These are phyloP conservation scores for Camponotus vicinus DNA, from an alignment of 1,140 invertebrate species.

Conservation along the genomic window DNA sequence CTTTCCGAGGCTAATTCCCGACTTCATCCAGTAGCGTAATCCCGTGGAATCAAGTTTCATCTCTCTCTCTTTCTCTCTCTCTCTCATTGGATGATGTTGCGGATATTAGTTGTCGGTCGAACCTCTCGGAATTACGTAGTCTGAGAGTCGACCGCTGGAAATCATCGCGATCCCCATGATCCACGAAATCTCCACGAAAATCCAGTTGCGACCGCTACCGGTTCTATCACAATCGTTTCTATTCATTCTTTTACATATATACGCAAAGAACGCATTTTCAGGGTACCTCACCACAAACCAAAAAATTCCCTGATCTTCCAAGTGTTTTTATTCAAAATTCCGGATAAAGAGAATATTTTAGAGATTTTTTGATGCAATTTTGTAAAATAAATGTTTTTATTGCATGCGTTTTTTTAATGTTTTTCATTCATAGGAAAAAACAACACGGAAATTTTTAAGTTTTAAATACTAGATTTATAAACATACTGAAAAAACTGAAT, in stretches of 20 bases:
- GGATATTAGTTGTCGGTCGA: constrained; percentile 17
- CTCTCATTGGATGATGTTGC: constrained; percentile 50
- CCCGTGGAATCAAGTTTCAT: constrained; percentile 56
- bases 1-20: constrained; percentile 50
- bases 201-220: neutral
- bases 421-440: no score
- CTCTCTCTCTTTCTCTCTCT: neutral
- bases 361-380: no score
- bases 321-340: no score
- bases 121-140: constrained; percentile 24
- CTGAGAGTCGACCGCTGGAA: neutral
- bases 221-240: neutral
- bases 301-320: no score
- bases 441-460: no score
- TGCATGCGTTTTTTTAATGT: no score
- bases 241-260: neutral
- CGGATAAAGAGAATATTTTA: no score
- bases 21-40: constrained; percentile 50
- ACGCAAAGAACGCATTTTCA: no score
- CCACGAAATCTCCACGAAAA: constrained; percentile 11
- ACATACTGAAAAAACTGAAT: no score
- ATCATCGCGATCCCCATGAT: neutral
- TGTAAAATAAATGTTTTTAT: no score
- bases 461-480: no score
- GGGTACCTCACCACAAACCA: no score